A percentile compares a stretch with the other conserved stretches of the same genome.
Evolutionary conservation across 1,140 invertebrate genomes (phyloP).

Genomic region (Ceratina japonica): DNA sequence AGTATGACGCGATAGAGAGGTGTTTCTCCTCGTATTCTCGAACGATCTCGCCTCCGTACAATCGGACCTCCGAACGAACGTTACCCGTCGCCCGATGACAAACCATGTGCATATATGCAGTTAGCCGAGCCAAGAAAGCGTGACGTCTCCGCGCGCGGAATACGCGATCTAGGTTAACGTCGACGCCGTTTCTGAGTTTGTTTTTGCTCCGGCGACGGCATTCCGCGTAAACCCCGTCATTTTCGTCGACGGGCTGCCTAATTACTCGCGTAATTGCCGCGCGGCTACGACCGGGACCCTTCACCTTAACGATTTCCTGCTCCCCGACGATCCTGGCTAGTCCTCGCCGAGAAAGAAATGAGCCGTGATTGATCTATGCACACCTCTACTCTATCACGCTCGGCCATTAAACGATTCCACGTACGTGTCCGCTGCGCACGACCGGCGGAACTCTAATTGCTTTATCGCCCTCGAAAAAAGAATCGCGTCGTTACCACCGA

Average conservation of each 20-base stretch:
- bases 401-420: conserved; percentile 38
- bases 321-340: conserved; percentile 9
- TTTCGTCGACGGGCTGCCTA: conserved; percentile 11
- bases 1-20: conserved; percentile 9
- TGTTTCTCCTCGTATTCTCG: background rate
- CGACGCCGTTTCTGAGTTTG: conserved; percentile 2
- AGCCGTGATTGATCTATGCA: conserved; percentile 42
- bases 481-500: conserved; percentile 14
- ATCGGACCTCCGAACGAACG: background rate
- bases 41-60: background rate
- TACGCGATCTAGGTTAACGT: conserved; percentile 23
- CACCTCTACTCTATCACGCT: conserved; percentile 29
- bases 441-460: conserved; percentile 39
- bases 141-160: background rate
- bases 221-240: no score
- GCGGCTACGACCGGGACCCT: conserved; percentile 12
- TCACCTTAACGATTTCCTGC: conserved; percentile 30
- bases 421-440: conserved; percentile 6
- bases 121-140: conserved; percentile 12
- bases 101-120: background rate
- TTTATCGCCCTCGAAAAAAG: background rate
- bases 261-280: conserved; percentile 27
- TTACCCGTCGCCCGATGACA: conserved; percentile 12
- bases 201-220: conserved; percentile 15
- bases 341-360: background rate